Conservation (phyloP, 2,888 invertebrate genomes). For the Habroteleia sp. region DNA sequence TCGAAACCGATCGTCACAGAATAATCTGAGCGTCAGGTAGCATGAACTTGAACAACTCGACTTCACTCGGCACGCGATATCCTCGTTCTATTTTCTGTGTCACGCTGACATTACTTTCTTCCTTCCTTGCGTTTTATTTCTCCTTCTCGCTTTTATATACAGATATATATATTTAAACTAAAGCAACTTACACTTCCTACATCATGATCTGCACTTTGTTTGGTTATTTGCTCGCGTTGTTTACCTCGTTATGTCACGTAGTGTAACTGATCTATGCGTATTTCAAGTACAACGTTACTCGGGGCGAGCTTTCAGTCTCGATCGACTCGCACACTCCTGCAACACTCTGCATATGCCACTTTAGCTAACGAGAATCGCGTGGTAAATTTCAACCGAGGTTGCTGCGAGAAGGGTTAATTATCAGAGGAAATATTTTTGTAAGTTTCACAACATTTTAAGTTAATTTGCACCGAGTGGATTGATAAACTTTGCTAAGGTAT, state of each 20-base stretch:
- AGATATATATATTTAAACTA: background rate
- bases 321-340: constrained; percentile 11
- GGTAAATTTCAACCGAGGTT: constrained; percentile 6
- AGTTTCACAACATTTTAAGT: no score
- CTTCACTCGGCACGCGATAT: constrained; percentile 3
- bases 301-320: constrained; percentile 11
- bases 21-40: background rate
- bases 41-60: constrained; percentile 11
- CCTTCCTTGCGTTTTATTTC: background rate
- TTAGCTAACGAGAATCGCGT: background rate
- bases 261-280: constrained; percentile 15
- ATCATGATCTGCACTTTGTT: constrained; percentile 6
- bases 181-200: constrained; percentile 14
- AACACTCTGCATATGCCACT: constrained; percentile 2
- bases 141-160: constrained; percentile 15
- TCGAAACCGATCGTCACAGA: background rate
- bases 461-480: no score
- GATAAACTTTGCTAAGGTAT: no score
- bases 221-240: constrained; percentile 12
- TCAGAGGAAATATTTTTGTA: background rate
- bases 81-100: constrained; percentile 1
- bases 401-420: background rate
- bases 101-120: constrained; percentile 8
- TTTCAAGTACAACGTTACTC: constrained; percentile 37
- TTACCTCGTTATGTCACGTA: constrained; percentile 24